Percentiles rank a stretch among this genome's conserved stretches.
phyloP scores from a whole-genome alignment of 2,113 vertebrate genomes.

The Murina feae region DNA sequence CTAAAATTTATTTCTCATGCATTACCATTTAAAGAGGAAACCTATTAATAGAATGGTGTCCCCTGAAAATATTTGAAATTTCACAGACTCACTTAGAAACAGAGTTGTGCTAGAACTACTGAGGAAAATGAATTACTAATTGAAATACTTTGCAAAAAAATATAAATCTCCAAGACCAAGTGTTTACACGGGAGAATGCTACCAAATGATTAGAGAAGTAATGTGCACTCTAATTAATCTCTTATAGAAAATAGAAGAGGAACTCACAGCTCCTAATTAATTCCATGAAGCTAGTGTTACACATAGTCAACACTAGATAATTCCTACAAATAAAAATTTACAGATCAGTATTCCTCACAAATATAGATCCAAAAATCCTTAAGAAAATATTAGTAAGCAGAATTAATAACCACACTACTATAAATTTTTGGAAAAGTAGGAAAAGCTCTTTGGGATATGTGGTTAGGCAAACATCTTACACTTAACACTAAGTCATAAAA shows the following conservation, averaged over 20 bases:
- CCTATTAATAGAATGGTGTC: not conserved
- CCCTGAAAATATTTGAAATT: not conserved
- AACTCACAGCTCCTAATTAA: not conserved
- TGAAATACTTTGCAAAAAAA: not conserved
- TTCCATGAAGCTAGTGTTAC: not conserved
- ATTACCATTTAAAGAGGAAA: slow-evolving; percentile 16
- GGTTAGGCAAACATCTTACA: not conserved
- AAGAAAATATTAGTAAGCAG: not conserved
- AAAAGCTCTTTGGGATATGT: not conserved
- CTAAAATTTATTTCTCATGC: not conserved
- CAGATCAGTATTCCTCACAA: not conserved
- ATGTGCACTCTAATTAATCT: not conserved
- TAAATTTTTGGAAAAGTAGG: not conserved
- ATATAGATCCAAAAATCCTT: not conserved
- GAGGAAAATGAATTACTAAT: not conserved
- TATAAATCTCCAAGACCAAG: not conserved
- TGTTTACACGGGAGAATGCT: not conserved
- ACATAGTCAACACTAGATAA: not conserved
- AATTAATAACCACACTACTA: not conserved
- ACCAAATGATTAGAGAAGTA: not conserved
- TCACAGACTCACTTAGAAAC: not conserved
- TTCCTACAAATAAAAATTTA: not conserved
- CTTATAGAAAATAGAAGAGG: not conserved
- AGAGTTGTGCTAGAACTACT: not conserved
- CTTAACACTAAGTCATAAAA: not conserved